Evolutionary conservation across 2,797 vertebrate species (phyloP).

Genomic region (Nannoperca obscura): DNA sequence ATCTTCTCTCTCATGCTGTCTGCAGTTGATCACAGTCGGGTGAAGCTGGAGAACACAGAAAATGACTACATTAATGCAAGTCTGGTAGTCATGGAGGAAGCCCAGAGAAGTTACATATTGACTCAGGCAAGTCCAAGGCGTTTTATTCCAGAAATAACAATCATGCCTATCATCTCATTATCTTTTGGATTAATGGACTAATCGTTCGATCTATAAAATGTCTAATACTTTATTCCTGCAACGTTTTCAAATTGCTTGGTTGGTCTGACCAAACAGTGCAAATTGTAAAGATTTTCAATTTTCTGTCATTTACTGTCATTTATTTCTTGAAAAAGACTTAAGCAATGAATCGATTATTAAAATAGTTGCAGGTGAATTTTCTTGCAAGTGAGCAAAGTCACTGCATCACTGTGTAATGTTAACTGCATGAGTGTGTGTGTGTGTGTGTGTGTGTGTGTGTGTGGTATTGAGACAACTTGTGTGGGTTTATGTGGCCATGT

Average conservation of each 20-base stretch:
- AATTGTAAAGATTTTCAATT: too few species aligned
- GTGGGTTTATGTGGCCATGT: not conserved
- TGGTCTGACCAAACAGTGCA: too few species aligned
- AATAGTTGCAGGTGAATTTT: too few species aligned
- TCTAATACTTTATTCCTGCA: not conserved
- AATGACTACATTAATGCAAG: constrained; percentile 99
- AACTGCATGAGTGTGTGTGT: not conserved
- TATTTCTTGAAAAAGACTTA: too few species aligned
- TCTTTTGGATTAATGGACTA: not conserved
- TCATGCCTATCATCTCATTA: not conserved
- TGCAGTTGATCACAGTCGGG: constrained; percentile 96
- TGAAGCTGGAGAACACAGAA: constrained; percentile 93
- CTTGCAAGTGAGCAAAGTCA: not conserved
- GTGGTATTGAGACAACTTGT: not conserved
- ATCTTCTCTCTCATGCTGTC: not conserved
- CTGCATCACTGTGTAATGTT: not conserved
- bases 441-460: not conserved
- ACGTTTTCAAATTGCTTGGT: too few species aligned
- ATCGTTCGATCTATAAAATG: not conserved
- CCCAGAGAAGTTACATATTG: constrained; percentile 94
- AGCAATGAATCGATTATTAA: too few species aligned
- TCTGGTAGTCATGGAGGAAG: constrained; percentile 93
- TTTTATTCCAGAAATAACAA: not conserved
- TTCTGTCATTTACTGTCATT: too few species aligned
- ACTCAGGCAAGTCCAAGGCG: constrained; percentile 88